Evolutionary conservation across 2,113 vertebrate species (phyloP).

Genomic region (Amphiprion percula): DNA sequence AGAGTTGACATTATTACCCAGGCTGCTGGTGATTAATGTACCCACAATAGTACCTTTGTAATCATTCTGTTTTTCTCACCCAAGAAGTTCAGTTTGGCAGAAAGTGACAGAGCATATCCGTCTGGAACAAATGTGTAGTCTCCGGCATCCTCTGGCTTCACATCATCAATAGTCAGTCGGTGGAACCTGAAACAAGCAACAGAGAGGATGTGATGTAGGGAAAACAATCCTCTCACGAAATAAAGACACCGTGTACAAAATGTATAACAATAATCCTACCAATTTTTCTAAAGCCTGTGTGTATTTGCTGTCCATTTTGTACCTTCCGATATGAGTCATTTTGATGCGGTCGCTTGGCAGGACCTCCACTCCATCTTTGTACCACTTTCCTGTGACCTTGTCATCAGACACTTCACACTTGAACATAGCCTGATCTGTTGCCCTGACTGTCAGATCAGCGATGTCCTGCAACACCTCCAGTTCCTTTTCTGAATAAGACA

Average conservation of each 20-base stretch:
- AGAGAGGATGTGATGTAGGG: not conserved
- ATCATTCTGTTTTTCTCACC: constrained; percentile 81
- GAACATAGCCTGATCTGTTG: constrained; percentile 90
- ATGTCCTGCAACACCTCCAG: constrained; percentile 92
- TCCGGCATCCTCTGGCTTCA: constrained; percentile 89
- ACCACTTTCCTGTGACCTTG: constrained; percentile 95
- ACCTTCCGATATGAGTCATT: constrained; percentile 90
- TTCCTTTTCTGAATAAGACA: constrained; percentile 86
- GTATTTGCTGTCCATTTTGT: not conserved
- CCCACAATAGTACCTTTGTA: constrained; percentile 11
- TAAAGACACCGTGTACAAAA: not conserved
- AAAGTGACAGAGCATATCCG: constrained; percentile 90
- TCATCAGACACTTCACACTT: constrained; percentile 95
- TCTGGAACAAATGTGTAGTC: constrained; percentile 93
- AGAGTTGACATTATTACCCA: constrained; percentile 4
- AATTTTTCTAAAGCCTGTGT: not conserved
- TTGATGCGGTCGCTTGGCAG: constrained; percentile 86
- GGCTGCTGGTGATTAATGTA: constrained; percentile 26
- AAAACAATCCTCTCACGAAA: not conserved
- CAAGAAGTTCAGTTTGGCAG: constrained; percentile 94
- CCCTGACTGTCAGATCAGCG: constrained; percentile 91
- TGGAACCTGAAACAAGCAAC: constrained; percentile 84
- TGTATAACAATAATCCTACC: not conserved
- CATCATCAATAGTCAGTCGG: constrained; percentile 87
- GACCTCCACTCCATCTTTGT: constrained; percentile 91